A percentile compares a stretch with the other conserved stretches of the same genome.
These are phyloP conservation scores for Ganaspis sp. DNA, from an alignment of 1,140 invertebrate species.

Conservation along the genomic window DNA sequence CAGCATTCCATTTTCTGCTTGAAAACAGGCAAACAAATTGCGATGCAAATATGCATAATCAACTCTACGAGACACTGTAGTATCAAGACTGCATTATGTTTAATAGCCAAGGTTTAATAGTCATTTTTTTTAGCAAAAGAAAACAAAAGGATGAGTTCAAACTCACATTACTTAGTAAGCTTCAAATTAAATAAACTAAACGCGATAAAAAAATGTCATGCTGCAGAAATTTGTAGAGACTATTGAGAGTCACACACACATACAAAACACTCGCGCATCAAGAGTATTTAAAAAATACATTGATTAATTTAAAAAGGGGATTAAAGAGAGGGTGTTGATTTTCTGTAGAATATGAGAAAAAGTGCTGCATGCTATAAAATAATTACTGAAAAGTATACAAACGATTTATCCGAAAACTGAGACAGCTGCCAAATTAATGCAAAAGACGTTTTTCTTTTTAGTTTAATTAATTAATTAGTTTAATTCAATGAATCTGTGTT, in stretches of 20 bases:
- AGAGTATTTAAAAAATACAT: constrained; percentile 47
- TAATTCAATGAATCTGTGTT: no score
- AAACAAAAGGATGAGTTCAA: constrained; percentile 33
- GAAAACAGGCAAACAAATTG: constrained; percentile 51
- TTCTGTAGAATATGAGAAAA: constrained; percentile 32
- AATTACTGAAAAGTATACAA: constrained; percentile 9
- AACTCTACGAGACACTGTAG: constrained; percentile 34
- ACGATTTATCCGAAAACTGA: constrained; percentile 24
- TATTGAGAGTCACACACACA: constrained; percentile 51
- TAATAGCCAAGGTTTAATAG: constrained; percentile 3
- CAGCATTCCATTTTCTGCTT: constrained; percentile 43
- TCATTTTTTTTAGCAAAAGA: neutral
- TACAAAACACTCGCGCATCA: constrained; percentile 56
- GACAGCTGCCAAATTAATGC: constrained; percentile 5
- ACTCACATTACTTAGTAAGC: constrained; percentile 18
- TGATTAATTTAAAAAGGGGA: constrained; percentile 44
- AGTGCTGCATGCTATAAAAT: constrained; percentile 62
- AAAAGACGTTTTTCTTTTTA: neutral
- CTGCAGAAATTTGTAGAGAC: constrained; percentile 36
- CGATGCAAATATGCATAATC: constrained; percentile 39
- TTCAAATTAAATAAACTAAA: neutral
- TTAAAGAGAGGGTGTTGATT: constrained; percentile 37
- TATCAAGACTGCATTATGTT: constrained; percentile 19
- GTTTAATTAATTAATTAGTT: neutral
- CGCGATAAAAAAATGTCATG: constrained; percentile 41